Base-by-base conservation (phyloP, 2,888 invertebrate species). In the Troglohyphantes excavatus region DNA sequence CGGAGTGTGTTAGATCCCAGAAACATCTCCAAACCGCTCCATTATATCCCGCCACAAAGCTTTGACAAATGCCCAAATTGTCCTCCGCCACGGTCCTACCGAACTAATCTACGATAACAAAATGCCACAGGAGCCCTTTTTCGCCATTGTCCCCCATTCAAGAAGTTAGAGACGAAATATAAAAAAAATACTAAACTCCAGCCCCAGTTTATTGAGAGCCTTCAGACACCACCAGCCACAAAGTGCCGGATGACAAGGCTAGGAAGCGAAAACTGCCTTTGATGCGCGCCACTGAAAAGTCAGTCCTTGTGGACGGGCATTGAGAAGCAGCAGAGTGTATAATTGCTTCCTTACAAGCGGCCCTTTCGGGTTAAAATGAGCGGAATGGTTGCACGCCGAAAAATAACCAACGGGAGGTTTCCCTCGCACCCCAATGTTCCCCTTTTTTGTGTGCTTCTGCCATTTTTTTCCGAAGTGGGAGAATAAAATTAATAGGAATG, bases 271-370 rank as follows among this genome's bases (percentile, higher is more conserved):
- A 43, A 65, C 65, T 39, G 43, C 21, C 27, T 33, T 27, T 33
- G 27, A 26, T 46, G 59, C 53, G 27, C 29, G 27, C 83, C 33
- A 23, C 26, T 17, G 26, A 23, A 79, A 68, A 70, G 70, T 46
- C 83, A 88, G 88, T 88, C 88, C 88, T 88, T 88, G 75, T 87
- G 65, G 63, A 19, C 59, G 21, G 2, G 23, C 88, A 65, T 88
- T 88, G 39, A 46, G 68, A 65, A 75, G 68, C 88, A 82, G 39
- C 61, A 27, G 82, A 82, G 59, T 88, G 88, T 82, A 68, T 88
- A 88, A 88, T 88, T 88, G 88, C 68, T 88, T 88, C 88, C 88
- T 88, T 75, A 88, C 75, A 76, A 75, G 67, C 21, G 19, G 59
- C 26, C 68, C 61, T 81, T 88, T 88, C 82, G 82, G 59, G 75